A percentile compares a stretch with the other conserved stretches of the same genome.
phyloP scores from a whole-genome alignment of 2,113 vertebrate genomes.

The Pollachius pollachius region DNA sequence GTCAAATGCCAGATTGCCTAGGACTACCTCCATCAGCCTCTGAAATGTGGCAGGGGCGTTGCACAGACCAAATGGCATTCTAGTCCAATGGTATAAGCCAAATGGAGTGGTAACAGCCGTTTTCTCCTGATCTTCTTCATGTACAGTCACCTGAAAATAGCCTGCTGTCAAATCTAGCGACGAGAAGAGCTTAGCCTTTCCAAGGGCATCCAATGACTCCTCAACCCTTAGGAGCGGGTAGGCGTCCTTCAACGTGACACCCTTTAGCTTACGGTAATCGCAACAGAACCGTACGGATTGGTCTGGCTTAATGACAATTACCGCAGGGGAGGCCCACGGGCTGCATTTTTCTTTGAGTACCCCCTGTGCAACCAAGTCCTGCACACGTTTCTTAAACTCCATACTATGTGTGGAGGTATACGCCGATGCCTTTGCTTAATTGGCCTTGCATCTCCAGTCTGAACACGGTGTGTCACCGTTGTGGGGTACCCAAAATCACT shows the following conservation, averaged over 20 bases:
- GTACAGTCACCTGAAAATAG: slow-evolving; percentile 18
- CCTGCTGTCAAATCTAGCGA: slow-evolving; percentile 9
- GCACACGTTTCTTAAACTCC: slow-evolving; percentile 22
- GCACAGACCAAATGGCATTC: background rate
- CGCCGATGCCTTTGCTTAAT: slow-evolving; percentile 18
- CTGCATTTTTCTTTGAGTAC: slow-evolving; percentile 18
- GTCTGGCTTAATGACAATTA: slow-evolving; percentile 22
- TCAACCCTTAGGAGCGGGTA: slow-evolving; percentile 19
- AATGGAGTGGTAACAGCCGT: background rate
- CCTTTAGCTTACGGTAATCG: slow-evolving; percentile 19
- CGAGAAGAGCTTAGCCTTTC: slow-evolving; percentile 9
- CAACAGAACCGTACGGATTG: slow-evolving; percentile 24
- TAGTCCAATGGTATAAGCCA: no score
- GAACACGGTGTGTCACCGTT: slow-evolving; percentile 12
- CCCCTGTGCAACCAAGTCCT: slow-evolving; percentile 7
- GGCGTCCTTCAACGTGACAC: background rate
- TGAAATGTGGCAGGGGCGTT: slow-evolving; percentile 2
- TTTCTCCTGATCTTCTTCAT: background rate
- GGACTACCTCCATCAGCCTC: slow-evolving; percentile 7
- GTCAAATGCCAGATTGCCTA: slow-evolving; percentile 12
- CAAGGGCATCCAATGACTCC: slow-evolving; percentile 16
- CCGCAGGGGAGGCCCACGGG: slow-evolving; percentile 23
- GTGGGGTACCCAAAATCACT: slow-evolving; percentile 9
- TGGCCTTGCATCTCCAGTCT: slow-evolving; percentile 10
- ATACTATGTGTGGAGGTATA: slow-evolving; percentile 17